phyloP scores from a whole-genome alignment of 2,113 vertebrate species.

The Pogonocichla stellata region DNA sequence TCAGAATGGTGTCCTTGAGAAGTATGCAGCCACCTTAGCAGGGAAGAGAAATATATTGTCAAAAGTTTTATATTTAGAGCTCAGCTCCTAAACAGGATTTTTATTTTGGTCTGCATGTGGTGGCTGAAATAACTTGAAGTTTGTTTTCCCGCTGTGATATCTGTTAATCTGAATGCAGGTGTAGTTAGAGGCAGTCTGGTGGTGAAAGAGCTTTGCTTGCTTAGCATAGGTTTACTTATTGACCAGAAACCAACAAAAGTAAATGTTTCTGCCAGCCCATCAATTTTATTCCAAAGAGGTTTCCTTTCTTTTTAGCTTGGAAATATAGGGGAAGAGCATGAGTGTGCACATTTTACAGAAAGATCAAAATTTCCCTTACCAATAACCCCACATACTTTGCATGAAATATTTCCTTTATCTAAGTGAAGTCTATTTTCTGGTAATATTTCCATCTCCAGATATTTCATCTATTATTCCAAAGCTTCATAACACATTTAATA shows the following conservation, averaged over 20 bases:
- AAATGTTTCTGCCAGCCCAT: not conserved
- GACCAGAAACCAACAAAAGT: not conserved
- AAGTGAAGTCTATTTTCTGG: not conserved
- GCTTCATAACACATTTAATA: not conserved
- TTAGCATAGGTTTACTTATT: not conserved
- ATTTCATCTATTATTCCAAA: not conserved
- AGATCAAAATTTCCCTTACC: not conserved
- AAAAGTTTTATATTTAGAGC: not conserved
- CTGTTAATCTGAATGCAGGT: not conserved
- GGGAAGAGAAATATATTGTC: not conserved
- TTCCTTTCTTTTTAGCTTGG: not conserved
- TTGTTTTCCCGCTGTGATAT: not conserved
- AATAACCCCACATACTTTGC: not conserved
- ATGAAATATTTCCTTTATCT: not conserved
- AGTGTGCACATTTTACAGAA: not conserved
- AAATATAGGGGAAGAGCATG: not conserved
- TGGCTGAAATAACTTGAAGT: not conserved
- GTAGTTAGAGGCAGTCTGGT: not conserved
- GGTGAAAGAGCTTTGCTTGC: not conserved
- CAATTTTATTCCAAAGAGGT: not conserved
- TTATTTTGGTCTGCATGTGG: not conserved
- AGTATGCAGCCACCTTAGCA: not conserved
- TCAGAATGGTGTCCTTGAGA: not conserved
- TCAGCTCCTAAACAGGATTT: not conserved
- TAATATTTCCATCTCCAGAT: not conserved